These are phyloP conservation scores for Maccullochella peelii DNA, from an alignment of 2,113 vertebrate species.

Conservation along the genomic window DNA sequence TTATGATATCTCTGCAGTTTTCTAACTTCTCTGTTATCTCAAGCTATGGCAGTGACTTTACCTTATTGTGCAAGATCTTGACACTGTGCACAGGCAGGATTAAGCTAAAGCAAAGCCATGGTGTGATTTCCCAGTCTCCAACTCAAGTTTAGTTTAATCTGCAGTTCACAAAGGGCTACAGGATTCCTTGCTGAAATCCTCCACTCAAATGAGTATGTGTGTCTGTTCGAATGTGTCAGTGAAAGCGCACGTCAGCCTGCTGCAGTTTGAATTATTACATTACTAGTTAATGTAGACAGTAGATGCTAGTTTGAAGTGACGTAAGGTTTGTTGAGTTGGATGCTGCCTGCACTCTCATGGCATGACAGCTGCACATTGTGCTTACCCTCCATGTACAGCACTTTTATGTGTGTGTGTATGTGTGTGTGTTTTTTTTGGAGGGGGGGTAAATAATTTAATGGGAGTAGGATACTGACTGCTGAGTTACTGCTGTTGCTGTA, in stretches of 20 bases:
- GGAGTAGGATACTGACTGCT: conserved; percentile 32
- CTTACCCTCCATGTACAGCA: neutral
- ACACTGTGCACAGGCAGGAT: conserved; percentile 61
- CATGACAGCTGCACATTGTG: conserved; percentile 16
- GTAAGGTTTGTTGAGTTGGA: conserved; percentile 3
- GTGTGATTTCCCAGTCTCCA: conserved; percentile 67
- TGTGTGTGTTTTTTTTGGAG: too few species aligned
- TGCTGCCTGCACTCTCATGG: conserved; percentile 7
- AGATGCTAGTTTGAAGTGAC: conserved; percentile 11
- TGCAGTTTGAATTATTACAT: conserved; percentile 5
- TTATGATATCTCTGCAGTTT: conserved; percentile 40
- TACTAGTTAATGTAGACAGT: conserved; percentile 7
- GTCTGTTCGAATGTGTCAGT: neutral
- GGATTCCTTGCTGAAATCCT: conserved; percentile 55
- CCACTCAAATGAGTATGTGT: conserved; percentile 1
- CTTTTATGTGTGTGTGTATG: conserved; percentile 14
- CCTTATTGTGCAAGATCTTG: conserved; percentile 62
- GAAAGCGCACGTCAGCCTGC: conserved; percentile 4
- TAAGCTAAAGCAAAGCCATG: conserved; percentile 61
- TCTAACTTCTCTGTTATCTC: conserved; percentile 52
- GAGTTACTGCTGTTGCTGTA: conserved; percentile 20
- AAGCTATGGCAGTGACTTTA: conserved; percentile 27
- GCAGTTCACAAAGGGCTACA: conserved; percentile 58
- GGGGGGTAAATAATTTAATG: conserved; percentile 60
- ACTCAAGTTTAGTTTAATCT: conserved; percentile 73